Percentiles rank a stretch among this genome's conserved stretches.
Conservation (phyloP, 2,797 vertebrate species). For the Melanotaenia nigrans region DNA sequence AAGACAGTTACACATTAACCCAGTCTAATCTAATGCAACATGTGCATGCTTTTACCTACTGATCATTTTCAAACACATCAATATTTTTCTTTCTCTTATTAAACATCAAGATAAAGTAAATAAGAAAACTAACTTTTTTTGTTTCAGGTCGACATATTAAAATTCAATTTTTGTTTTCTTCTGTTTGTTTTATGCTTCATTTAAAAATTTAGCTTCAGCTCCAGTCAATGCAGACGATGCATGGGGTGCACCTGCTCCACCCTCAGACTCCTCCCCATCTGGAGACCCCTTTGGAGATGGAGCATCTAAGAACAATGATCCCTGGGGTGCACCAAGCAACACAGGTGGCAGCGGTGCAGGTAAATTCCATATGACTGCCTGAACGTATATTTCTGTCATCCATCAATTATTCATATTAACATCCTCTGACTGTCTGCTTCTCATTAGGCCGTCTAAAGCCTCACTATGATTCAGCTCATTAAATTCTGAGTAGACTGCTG, state of each 20-base stretch:
- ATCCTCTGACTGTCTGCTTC: neutral
- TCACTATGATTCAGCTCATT: too few relatives aligned
- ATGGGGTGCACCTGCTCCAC: slow-evolving; percentile 73
- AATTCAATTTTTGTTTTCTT: neutral
- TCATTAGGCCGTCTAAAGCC: neutral
- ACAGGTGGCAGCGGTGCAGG: slow-evolving; percentile 57
- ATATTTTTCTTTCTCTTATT: too few relatives aligned
- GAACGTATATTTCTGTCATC: neutral
- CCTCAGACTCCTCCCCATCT: slow-evolving; percentile 62
- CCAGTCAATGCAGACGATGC: slow-evolving; percentile 67
- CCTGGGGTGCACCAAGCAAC: slow-evolving; percentile 80
- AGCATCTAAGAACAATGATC: slow-evolving; percentile 76
- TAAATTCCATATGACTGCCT: slow-evolving; percentile 18
- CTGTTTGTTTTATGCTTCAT: neutral
- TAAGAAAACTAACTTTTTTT: too few relatives aligned
- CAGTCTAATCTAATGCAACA: neutral
- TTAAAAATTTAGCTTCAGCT: slow-evolving; percentile 53
- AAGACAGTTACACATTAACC: neutral
- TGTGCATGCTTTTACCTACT: too few relatives aligned
- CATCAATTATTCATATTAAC: slow-evolving; percentile 15
- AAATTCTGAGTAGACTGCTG: neutral
- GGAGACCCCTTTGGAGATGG: slow-evolving; percentile 87
- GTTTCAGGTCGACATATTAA: neutral
- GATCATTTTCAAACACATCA: too few relatives aligned
- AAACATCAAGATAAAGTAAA: too few relatives aligned